These are phyloP conservation scores for Zalophus californianus DNA, from an alignment of 2,797 vertebrate genomes.

Conservation along the genomic window DNA sequence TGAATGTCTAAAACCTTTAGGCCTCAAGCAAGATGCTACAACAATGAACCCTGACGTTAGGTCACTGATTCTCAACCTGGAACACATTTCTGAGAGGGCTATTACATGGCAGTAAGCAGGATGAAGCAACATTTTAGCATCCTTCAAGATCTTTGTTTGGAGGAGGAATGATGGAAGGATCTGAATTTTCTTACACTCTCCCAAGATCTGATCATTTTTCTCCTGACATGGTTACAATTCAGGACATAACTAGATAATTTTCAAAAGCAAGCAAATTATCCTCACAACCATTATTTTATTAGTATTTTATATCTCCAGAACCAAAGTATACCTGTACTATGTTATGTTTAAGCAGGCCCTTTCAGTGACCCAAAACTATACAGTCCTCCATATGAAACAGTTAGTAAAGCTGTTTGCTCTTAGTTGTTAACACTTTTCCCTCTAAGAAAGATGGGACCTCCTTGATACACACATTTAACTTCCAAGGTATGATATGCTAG, in stretches of 20 bases:
- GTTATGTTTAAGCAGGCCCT: not conserved
- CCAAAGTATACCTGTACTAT: conserved; percentile 3
- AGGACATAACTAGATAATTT: conserved; percentile 56
- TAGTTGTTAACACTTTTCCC: not conserved
- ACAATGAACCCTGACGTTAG: not conserved
- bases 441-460: conserved; percentile 32
- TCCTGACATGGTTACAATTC: not conserved
- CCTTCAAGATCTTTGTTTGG: conserved; percentile 35
- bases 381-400: not conserved
- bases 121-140: conserved; percentile 43
- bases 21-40: conserved; percentile 35
- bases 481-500: conserved; percentile 38
- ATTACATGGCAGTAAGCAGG: not conserved
- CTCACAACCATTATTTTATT: conserved; percentile 34
- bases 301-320: conserved; percentile 22
- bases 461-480: conserved; percentile 12
- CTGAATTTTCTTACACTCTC: conserved; percentile 18
- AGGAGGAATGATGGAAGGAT: not conserved
- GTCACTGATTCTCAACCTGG: conserved; percentile 20
- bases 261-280: conserved; percentile 55
- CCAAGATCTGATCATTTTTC: conserved; percentile 53
- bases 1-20: conserved; percentile 20
- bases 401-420: not conserved
- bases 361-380: not conserved
- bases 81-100: conserved; percentile 31